A percentile compares a stretch with the other conserved stretches of the same genome.
phyloP scores from a whole-genome alignment of 2,797 vertebrate genomes.

The Notamacropus eugenii region DNA sequence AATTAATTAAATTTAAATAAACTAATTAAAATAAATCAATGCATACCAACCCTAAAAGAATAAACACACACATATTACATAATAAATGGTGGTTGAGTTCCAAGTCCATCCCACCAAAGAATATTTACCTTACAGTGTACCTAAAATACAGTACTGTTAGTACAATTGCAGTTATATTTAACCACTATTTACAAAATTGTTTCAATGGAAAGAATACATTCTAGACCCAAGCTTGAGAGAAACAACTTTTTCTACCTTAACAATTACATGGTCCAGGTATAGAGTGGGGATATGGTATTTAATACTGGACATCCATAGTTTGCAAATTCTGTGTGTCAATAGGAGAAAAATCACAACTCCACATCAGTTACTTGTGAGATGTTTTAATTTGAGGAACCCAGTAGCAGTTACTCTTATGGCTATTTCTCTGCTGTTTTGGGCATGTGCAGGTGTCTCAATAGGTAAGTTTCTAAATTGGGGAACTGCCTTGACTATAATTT shows the following conservation, averaged over 20 bases:
- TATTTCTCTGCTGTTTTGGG: not conserved
- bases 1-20: no score
- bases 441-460: not conserved
- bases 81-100: not conserved
- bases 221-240: not conserved
- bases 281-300: not conserved
- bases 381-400: conserved; percentile 32
- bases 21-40: not conserved
- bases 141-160: not conserved
- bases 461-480: not conserved
- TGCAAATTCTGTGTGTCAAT: not conserved
- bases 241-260: not conserved
- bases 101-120: not conserved
- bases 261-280: not conserved
- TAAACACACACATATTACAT: not conserved
- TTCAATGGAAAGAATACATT: not conserved
- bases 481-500: conserved; percentile 30
- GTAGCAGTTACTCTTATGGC: not conserved
- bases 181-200: not conserved
- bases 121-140: not conserved
- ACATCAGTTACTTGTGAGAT: not conserved
- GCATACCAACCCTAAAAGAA: not conserved
- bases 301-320: conserved; percentile 27
- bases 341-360: conserved; percentile 21
- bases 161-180: not conserved